Evolutionary conservation across 2,797 vertebrate genomes (phyloP).

Genomic region (Fistularia tabacaria): DNA sequence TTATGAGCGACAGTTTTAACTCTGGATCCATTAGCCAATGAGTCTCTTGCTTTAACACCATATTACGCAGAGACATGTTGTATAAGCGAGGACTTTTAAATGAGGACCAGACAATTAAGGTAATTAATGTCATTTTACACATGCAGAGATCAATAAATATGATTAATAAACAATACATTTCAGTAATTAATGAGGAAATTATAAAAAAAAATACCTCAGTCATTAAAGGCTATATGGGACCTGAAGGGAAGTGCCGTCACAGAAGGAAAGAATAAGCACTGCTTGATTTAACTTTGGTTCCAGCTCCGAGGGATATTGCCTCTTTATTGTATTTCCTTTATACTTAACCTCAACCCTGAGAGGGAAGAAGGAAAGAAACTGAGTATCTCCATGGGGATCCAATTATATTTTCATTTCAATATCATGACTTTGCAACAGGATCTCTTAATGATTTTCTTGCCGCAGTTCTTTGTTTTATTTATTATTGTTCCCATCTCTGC

Average conservation of each 20-base stretch:
- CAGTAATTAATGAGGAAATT: slow-evolving; percentile 32
- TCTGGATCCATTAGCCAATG: not conserved
- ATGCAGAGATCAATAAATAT: slow-evolving; percentile 27
- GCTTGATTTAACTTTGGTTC: slow-evolving; percentile 38
- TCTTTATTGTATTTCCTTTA: slow-evolving; percentile 61
- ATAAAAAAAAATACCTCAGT: slow-evolving; percentile 25
- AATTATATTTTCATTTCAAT: slow-evolving; percentile 50
- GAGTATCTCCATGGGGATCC: slow-evolving; percentile 44
- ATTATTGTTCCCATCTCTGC: slow-evolving; percentile 28
- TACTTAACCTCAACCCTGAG: slow-evolving; percentile 55
- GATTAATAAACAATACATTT: too few relatives aligned
- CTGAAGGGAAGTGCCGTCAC: slow-evolving; percentile 7
- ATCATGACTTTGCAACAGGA: slow-evolving; percentile 44
- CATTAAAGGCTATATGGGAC: slow-evolving; percentile 36
- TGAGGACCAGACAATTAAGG: not conserved
- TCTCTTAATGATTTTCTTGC: slow-evolving; percentile 17
- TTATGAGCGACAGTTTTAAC: not conserved
- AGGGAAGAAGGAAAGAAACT: slow-evolving; percentile 38
- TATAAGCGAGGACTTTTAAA: too few relatives aligned
- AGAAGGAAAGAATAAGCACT: slow-evolving; percentile 32
- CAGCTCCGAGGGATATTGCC: slow-evolving; percentile 39
- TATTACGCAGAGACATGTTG: too few relatives aligned
- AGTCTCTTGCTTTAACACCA: not conserved
- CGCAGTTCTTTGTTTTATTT: slow-evolving; percentile 4
- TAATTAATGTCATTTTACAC: slow-evolving; percentile 26